These are phyloP conservation scores for Tichodroma muraria DNA, from an alignment of 2,113 vertebrate genomes.

Conservation along the genomic window DNA sequence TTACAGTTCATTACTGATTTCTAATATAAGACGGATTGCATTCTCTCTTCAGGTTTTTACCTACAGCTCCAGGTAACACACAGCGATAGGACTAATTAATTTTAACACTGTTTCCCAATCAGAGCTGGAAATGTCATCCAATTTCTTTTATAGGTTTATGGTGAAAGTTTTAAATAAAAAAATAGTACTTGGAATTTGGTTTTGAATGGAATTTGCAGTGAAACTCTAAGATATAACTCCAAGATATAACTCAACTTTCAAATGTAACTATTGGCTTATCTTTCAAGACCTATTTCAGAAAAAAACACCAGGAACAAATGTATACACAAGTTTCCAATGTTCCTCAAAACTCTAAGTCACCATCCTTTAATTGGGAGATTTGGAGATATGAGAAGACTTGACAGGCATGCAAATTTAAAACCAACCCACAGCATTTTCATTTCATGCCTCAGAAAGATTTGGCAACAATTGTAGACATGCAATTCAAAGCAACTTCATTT, in stretches of 20 bases:
- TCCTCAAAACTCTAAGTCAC: neutral
- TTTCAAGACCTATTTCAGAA: neutral
- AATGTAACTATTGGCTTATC: neutral
- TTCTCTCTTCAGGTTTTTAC: neutral
- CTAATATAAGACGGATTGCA: neutral
- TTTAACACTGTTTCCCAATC: neutral
- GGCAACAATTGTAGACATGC: neutral
- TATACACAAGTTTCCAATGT: neutral
- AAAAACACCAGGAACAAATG: neutral
- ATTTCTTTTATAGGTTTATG: neutral
- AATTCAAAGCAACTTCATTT: neutral
- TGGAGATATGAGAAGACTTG: rapidly evolving
- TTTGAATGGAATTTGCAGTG: neutral
- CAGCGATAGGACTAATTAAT: neutral
- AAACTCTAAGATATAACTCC: neutral
- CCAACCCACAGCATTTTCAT: neutral
- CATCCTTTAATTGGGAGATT: neutral
- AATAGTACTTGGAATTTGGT: neutral
- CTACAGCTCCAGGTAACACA: neutral
- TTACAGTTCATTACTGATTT: neutral
- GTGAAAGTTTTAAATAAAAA: neutral
- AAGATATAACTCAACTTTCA: too few species aligned
- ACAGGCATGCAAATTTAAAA: neutral
- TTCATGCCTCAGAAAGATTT: neutral
- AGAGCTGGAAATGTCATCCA: neutral